A percentile compares a stretch with the other conserved stretches of the same genome.
Conservation (phyloP, 1,140 invertebrate genomes). For the Penaeus indicus region DNA sequence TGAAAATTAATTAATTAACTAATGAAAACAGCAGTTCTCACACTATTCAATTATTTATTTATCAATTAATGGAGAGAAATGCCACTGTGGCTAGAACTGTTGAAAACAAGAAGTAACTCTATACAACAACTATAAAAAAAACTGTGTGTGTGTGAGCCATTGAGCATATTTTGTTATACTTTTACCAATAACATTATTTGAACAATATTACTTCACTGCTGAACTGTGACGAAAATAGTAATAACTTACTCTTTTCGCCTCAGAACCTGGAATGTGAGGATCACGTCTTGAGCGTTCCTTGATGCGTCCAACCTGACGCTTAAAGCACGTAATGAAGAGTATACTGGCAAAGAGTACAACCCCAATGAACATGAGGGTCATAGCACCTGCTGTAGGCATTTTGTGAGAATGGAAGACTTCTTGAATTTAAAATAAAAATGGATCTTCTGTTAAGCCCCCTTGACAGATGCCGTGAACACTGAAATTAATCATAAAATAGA, state of each 20-base stretch:
- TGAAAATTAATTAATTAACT: not conserved
- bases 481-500: too few species aligned
- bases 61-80: too few species aligned
- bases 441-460: too few species aligned
- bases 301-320: conserved; percentile 49
- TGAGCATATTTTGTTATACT: too few species aligned
- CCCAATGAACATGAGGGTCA: conserved; percentile 55
- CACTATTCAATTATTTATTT: not conserved
- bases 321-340: conserved; percentile 48
- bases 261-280: conserved; percentile 52
- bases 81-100: too few species aligned
- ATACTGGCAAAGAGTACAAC: conserved; percentile 54
- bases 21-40: not conserved
- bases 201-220: not conserved
- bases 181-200: not conserved
- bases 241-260: conserved; percentile 48
- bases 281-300: conserved; percentile 48
- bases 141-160: too few species aligned
- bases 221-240: not conserved
- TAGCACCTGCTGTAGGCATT: conserved; percentile 54
- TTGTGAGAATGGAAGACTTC: too few species aligned
- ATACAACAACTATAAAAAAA: too few species aligned
- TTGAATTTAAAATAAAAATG: too few species aligned
- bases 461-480: too few species aligned
- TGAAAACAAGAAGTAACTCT: too few species aligned